phyloP scores from a whole-genome alignment of 2,113 vertebrate genomes.

The Argyrosomus japonicus region DNA sequence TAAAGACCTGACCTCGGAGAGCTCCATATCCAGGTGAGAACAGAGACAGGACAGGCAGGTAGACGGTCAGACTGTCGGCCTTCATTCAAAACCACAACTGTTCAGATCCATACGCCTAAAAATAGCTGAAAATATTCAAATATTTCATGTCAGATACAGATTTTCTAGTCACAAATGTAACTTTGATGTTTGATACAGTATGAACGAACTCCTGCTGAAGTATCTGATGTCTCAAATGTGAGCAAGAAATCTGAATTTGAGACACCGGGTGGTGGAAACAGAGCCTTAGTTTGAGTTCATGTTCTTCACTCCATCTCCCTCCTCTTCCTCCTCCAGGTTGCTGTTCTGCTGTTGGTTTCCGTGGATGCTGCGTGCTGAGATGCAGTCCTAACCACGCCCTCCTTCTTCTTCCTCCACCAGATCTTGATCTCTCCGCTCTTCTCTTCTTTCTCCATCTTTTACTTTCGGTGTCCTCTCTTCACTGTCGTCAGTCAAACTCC shows the following conservation, averaged over 20 bases:
- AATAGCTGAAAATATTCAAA: too few relatives aligned
- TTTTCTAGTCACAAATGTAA: too few relatives aligned
- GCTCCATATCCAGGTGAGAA: slow-evolving; percentile 92
- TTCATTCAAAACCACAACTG: not conserved
- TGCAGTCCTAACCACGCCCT: slow-evolving; percentile 89
- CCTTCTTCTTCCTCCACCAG: slow-evolving; percentile 20
- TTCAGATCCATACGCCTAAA: too few relatives aligned
- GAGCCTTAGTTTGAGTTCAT: too few relatives aligned
- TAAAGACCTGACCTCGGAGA: slow-evolving; percentile 95
- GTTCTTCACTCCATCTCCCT: not conserved
- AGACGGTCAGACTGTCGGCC: not conserved
- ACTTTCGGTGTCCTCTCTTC: slow-evolving; percentile 21
- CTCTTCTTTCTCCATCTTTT: slow-evolving; percentile 40
- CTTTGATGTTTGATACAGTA: too few relatives aligned
- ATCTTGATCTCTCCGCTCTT: slow-evolving; percentile 49
- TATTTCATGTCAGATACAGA: too few relatives aligned
- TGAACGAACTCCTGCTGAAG: too few relatives aligned
- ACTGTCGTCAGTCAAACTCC: slow-evolving; percentile 35
- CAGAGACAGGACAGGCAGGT: not conserved
- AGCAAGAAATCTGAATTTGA: too few relatives aligned
- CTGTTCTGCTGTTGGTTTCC: slow-evolving; percentile 98
- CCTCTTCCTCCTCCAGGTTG: slow-evolving; percentile 82
- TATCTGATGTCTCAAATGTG: too few relatives aligned
- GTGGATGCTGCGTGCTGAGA: slow-evolving; percentile 95
- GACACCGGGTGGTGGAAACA: too few relatives aligned